Percentiles rank a stretch among this genome's conserved stretches.
Evolutionary conservation across 2,113 vertebrate species (phyloP).

Genomic region (Muntiacus muntjak): DNA sequence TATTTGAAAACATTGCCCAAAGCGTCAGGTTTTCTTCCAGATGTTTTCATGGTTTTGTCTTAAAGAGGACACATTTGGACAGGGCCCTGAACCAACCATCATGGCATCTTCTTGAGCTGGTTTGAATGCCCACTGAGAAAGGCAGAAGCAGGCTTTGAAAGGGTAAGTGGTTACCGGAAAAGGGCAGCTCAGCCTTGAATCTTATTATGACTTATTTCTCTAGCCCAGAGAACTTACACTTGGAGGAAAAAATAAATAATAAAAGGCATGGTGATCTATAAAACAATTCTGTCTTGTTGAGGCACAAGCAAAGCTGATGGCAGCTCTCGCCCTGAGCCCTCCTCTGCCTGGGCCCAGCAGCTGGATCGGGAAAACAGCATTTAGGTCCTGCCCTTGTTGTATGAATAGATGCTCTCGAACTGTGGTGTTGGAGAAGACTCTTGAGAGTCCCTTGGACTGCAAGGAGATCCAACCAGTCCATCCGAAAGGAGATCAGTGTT

Average conservation of each 20-base stretch:
- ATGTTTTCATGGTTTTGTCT: neutral
- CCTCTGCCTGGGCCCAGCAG: neutral
- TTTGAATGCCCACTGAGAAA: neutral
- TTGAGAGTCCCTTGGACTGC: neutral
- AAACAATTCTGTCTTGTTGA: neutral
- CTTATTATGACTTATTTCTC: neutral
- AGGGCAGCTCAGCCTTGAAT: neutral
- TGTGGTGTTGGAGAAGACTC: neutral
- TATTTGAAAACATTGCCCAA: accelerated
- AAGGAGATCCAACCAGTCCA: neutral
- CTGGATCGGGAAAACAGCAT: accelerated
- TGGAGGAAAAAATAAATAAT: neutral
- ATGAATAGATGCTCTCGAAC: neutral
- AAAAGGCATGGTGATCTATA: neutral
- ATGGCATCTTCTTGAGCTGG: accelerated
- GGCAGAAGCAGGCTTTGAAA: neutral
- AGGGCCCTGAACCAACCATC: neutral
- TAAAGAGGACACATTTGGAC: neutral
- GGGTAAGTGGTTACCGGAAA: no score
- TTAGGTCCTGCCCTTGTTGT: neutral
- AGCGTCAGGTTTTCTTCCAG: neutral
- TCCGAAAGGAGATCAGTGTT: neutral
- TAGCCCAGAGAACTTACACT: neutral
- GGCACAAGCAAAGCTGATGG: accelerated
- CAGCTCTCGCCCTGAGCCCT: accelerated